Base-by-base conservation (phyloP, 2,888 invertebrate species). In the Hirtodrosophila histrioides region DNA sequence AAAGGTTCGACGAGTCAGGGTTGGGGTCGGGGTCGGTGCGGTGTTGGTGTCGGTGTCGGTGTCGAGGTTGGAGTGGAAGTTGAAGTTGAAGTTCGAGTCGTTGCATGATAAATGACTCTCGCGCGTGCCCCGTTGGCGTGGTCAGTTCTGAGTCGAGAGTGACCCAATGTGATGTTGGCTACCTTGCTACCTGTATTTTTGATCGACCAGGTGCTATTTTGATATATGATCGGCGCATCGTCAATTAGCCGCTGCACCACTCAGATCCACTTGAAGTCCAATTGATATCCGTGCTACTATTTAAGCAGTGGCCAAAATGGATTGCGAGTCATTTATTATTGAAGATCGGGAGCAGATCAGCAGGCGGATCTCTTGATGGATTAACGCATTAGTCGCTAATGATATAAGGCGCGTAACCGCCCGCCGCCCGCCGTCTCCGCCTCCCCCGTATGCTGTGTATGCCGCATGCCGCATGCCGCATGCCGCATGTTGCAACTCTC, bases 131-230 rank as follows among this genome's bases (percentile, higher is more conserved):
- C 63, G 29, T 24, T 36, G 17, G 17, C 17, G 17, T 12, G 53
- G 46, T 24, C 60, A 46, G 48, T 63, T 63, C 2, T 5, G n/a
- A 11, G 11, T 36, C 2, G 29, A 29, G 44, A 35, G 11, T 54
- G 46, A 54, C 46, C 46, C 55, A 39, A 29, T 45, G 72, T 44
- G 50, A 60, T 33, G 36, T 44, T 65, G 33, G 40, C 51, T 56
- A 48, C 39, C 51, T 51, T 27, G 63, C 82, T 82, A 82, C 82
- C 88, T 82, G 87, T 80, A 51, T 86, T 88, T 54, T 48, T 85
- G 86, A 72, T 88, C 78, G 62, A 69, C 69, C 84, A 86, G 88
- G 85, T 82, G 82, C 87, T 84, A 86, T 67, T 88, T 70, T 82
- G 85, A 82, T 80, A 70, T 70, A 84, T 74, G 78, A 82, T 35